Evolutionary conservation across 2,888 invertebrate species (phyloP), one percentile per base, ranked within the genome.

Genomic region (Lasioglossum oenotherae): DNA sequence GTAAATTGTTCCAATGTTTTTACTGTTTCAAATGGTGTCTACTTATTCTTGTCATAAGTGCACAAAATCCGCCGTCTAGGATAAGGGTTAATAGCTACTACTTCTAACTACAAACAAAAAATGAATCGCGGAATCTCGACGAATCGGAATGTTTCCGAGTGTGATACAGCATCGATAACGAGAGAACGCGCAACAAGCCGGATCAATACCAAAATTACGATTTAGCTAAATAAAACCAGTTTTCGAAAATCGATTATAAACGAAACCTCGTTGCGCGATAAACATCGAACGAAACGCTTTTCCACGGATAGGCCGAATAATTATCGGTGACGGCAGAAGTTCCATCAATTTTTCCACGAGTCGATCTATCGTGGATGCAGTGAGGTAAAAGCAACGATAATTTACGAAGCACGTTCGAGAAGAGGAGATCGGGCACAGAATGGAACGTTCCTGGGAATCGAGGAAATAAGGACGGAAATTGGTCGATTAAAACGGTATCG

Each of bases 381-480:
- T 10, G 75, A 19, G 75, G 73, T 23, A 10, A 76, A 44, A 46
- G 27, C 31, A 41, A 44, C n/a, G 16, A 23, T 5, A 6, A 35
- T 72, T 67, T 23, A 60, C 60, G 49, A 31, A 64, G 64, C 64
- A 64, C 10, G 60, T 46, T 27, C 60, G 23, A 46, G 46, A 75
- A 23, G 57, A 16, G 49, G 27, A 71, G 81, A 60, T 86, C 77
- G 71, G 41, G 44, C 64, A 38, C 60, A 60, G 75, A 76, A 79
- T 79, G 76, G 81, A 73, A 77, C 74, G 60, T 78, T 85, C 73
- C 74, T 73, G 16, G 64, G 76, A 86, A 72, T 81, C 80, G 78
- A 71, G 80, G 80, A 89, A 87, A 89, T 82, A 73, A 69, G 80
- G 57, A 38, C 53, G 88, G 74, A 81, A 81, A 86, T 75, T 82